Evolutionary conservation across 2,888 invertebrate genomes (phyloP), one percentile per base, ranked within the genome.

Genomic region (Latrodectus hesperus): DNA sequence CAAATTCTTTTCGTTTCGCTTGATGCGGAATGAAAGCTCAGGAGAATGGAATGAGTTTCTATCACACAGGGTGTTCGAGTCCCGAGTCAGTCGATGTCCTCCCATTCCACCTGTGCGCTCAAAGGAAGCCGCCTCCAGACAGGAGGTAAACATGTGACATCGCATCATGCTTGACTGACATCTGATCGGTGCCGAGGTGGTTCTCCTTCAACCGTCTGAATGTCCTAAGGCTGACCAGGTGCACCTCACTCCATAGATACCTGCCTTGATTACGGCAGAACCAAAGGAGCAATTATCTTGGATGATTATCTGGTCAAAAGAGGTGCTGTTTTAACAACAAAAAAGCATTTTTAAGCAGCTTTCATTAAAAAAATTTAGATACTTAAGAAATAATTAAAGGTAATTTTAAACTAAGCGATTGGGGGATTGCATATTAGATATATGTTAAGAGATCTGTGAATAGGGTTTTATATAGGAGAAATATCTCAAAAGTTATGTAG

Each of bases 101-200:
- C 53, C 14, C 52, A n/a, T 17, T 74, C n/a, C 55, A 55, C 22
- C 73, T 22, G 55, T 55, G 22, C 60, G 11, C 73, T 84, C 84
- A 84, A 84, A 84, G 84, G 65, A 52, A 52, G 64, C 84, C 84
- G 84, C 82, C 17, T 38, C 16, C 49, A n/a, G 67, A 74, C 65
- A 67, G 82, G 53, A 64, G 38, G 78, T 78, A 84, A 84, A 84
- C 84, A 84, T 17, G 84, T 84, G 84, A 84, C 84, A 72, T 77
- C 72, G 84, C 77, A 84, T 84, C 78, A 84, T 49, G 72, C n/a
- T 65, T 84, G 84, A 84, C 73, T 73, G 84, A 84, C 84, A 84
- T 52, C 26, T 84, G 84, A 84, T 82, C 74, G 68, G 73, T 55
- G 55, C 51, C 52, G 65, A 77, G 65, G 70, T 55, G 52, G 71